Conservation (phyloP, 2,113 vertebrate species). For the Vireo altiloquus region DNA sequence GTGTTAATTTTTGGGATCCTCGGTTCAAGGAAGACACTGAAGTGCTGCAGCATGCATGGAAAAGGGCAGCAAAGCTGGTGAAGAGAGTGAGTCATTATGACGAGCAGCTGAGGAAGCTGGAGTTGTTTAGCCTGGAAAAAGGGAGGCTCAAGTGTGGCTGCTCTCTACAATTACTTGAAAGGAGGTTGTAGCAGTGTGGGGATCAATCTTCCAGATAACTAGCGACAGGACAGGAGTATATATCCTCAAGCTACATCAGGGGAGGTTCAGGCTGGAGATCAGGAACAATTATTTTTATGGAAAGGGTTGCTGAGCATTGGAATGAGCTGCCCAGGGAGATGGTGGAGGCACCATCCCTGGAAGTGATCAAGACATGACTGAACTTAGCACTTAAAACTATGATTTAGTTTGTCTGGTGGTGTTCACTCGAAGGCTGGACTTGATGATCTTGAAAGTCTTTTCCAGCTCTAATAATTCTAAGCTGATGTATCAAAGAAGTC, state of each 20-base stretch:
- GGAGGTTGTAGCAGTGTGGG: too few species aligned
- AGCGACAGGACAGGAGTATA: not conserved
- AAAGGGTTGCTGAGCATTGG: not conserved
- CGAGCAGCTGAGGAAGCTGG: not conserved
- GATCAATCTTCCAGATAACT: not conserved
- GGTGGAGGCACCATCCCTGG: not conserved
- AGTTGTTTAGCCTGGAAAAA: not conserved
- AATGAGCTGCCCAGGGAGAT: not conserved
- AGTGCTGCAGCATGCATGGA: too few species aligned
- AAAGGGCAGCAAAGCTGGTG: not conserved
- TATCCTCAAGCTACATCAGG: not conserved
- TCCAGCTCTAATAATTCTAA: not conserved
- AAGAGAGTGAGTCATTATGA: not conserved
- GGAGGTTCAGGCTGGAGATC: not conserved
- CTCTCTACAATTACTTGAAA: too few species aligned
- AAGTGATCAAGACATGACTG: not conserved
- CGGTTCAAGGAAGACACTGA: not conserved
- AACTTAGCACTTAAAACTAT: not conserved
- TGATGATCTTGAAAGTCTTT: not conserved
- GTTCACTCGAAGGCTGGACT: not conserved
- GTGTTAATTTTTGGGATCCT: not conserved
- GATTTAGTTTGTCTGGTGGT: not conserved
- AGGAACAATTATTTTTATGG: not conserved
- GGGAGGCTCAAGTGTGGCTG: rapidly evolving
- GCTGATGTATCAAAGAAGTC: not conserved